Evolutionary conservation across 2,113 vertebrate species (phyloP).

Genomic region (Benitochromis conjunctus): DNA sequence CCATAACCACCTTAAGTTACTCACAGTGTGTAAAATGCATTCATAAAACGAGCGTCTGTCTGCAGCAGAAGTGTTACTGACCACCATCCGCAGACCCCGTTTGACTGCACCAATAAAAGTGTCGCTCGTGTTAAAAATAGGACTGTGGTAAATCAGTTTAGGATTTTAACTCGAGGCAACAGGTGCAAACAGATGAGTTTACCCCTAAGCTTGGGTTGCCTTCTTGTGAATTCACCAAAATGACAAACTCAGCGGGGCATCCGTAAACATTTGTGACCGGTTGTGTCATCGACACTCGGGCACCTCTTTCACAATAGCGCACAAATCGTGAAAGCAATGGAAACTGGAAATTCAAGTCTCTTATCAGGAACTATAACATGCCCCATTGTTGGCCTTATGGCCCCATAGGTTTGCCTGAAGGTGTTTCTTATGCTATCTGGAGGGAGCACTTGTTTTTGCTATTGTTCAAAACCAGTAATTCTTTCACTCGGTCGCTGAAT

Average conservation of each 20-base stretch:
- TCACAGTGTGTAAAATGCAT: neutral
- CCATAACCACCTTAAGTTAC: neutral
- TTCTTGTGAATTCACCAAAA: neutral
- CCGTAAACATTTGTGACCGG: neutral
- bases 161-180: slow-evolving; percentile 33
- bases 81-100: neutral
- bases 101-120: slow-evolving; percentile 33
- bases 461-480: neutral
- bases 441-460: slow-evolving; percentile 5
- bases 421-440: slow-evolving; percentile 27
- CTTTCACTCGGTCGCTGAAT: neutral
- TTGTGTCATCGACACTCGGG: neutral
- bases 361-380: slow-evolving; percentile 14
- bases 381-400: slow-evolving; percentile 10
- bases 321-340: neutral
- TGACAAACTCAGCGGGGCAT: neutral
- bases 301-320: neutral
- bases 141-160: slow-evolving; percentile 16
- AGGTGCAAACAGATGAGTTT: slow-evolving; percentile 43
- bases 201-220: neutral
- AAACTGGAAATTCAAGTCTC: slow-evolving; percentile 17
- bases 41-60: neutral
- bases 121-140: slow-evolving; percentile 56
- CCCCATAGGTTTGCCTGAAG: neutral
- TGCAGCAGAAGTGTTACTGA: neutral